A percentile compares a stretch with the other conserved stretches of the same genome.
Conservation (phyloP, 1,140 invertebrate species). For the Pomacea maculata region DNA sequence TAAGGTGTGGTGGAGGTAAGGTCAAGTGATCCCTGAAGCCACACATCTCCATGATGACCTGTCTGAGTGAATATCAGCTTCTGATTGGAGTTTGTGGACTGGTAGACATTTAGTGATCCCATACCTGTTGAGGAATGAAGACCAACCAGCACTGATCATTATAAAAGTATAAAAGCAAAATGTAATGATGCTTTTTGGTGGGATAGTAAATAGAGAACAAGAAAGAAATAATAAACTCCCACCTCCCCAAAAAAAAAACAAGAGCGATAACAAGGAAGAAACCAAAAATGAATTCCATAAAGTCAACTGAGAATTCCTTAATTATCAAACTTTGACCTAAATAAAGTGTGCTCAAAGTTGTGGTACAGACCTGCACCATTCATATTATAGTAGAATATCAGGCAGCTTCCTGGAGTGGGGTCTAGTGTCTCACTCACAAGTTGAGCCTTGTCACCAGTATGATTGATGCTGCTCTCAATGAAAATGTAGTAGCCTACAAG, state of each 20-base stretch:
- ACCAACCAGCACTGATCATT: no score
- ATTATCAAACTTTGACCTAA: no score
- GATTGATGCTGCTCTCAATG: constrained; percentile 68
- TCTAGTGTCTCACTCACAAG: constrained; percentile 35
- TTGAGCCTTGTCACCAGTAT: constrained; percentile 41
- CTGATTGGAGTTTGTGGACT: neutral
- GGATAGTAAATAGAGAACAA: neutral
- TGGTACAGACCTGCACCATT: constrained; percentile 67
- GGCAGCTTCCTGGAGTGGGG: constrained; percentile 36
- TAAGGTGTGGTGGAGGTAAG: constrained; percentile 20
- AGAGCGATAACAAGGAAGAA: neutral
- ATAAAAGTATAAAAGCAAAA: neutral
- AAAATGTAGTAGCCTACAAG: constrained; percentile 75
- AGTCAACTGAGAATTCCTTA: neutral
- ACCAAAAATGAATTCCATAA: neutral
- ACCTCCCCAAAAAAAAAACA: neutral
- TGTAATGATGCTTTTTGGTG: neutral
- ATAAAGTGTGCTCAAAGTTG: no score
- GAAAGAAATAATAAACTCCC: neutral
- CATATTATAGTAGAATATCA: constrained; percentile 78
- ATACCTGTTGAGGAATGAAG: constrained; percentile 22
- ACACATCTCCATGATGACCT: constrained; percentile 40
- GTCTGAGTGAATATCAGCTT: constrained; percentile 12
- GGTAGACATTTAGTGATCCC: constrained; percentile 55
- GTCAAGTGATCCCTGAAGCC: constrained; percentile 34